Evolutionary conservation across 2,888 invertebrate species (phyloP).

Genomic region (Phengaris arion): DNA sequence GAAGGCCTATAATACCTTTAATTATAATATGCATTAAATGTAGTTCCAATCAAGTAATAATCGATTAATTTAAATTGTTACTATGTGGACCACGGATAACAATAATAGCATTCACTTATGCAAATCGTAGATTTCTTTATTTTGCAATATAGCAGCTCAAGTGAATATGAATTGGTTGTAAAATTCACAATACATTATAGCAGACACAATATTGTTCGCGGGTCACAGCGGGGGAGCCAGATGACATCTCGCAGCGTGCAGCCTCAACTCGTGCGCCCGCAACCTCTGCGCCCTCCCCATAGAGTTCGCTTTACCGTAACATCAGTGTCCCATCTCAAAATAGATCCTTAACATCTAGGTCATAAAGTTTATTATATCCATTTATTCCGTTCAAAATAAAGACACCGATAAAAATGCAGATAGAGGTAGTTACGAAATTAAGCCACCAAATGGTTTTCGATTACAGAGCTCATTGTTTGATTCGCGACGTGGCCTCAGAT

Average conservation of each 20-base stretch:
- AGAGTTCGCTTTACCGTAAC: conserved; percentile 47
- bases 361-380: conserved; percentile 58
- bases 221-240: conserved; percentile 71
- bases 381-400: conserved; percentile 68
- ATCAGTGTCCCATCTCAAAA: conserved; percentile 34
- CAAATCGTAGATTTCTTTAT: conserved; percentile 31
- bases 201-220: conserved; percentile 77
- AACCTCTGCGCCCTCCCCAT: conserved; percentile 42
- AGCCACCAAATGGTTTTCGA: conserved; percentile 71
- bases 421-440: conserved; percentile 71
- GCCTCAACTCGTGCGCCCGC: conserved; percentile 51
- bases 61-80: background rate
- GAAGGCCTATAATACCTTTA: too few relatives aligned
- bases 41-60: background rate
- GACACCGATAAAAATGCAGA: conserved; percentile 67
- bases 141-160: conserved; percentile 41
- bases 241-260: conserved; percentile 78
- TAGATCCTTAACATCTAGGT: conserved; percentile 44
- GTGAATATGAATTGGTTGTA: conserved; percentile 73
- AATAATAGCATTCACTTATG: conserved; percentile 18
- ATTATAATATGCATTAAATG: conserved; percentile 7
- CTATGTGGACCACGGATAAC: conserved; percentile 24
- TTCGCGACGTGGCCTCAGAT: conserved; percentile 47
- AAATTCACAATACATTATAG: conserved; percentile 72
- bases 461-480: conserved; percentile 71